A percentile compares a stretch with the other conserved stretches of the same genome.
These are phyloP conservation scores for Sebastes iracundus DNA, from an alignment of 2,797 vertebrate species.

Conservation along the genomic window DNA sequence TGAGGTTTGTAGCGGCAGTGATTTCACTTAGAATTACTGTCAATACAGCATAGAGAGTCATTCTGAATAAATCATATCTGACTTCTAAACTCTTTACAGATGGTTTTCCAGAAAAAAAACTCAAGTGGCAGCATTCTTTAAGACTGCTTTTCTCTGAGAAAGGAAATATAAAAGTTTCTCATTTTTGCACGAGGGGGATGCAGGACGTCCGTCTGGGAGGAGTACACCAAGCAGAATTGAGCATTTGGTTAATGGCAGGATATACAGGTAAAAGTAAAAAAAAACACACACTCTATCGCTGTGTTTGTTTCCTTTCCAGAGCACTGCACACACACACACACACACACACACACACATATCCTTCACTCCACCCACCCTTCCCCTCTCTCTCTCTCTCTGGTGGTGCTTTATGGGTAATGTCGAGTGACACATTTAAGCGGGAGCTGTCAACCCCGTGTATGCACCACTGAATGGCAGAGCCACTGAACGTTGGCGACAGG, in stretches of 20 bases:
- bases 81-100: slow-evolving; percentile 12
- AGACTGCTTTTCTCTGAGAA: not conserved
- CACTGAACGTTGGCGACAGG: slow-evolving; percentile 58
- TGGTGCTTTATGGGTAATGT: slow-evolving; percentile 78
- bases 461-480: slow-evolving; percentile 75
- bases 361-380: slow-evolving; percentile 12
- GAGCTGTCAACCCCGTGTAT: slow-evolving; percentile 77
- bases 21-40: slow-evolving; percentile 2
- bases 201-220: not conserved
- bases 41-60: not conserved
- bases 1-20: not conserved
- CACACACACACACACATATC: not conserved
- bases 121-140: not conserved
- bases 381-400: slow-evolving; percentile 14
- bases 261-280: slow-evolving; percentile 5
- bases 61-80: not conserved
- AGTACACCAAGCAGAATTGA: not conserved
- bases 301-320: slow-evolving; percentile 19
- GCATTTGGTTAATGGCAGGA: slow-evolving; percentile 13
- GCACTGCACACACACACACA: not conserved
- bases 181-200: not conserved
- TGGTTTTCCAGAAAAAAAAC: not conserved
- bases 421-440: slow-evolving; percentile 81
- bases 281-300: not conserved
- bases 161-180: slow-evolving; percentile 6